Evolutionary conservation across 2,113 vertebrate genomes (phyloP), one percentile per base, ranked within the genome.

Genomic region (Emberiza fucata): DNA sequence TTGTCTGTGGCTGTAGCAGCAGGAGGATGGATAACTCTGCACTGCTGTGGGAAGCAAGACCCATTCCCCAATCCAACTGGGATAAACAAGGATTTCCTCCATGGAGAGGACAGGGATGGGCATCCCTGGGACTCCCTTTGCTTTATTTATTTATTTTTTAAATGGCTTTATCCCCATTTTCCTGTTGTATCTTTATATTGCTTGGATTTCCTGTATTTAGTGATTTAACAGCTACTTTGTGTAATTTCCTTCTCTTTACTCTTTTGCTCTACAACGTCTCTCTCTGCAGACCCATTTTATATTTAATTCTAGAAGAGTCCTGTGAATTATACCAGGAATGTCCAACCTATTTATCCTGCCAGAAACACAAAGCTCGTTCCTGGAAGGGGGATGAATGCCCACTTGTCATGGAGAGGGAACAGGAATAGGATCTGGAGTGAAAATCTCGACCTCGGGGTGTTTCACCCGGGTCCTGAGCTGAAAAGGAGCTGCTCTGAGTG

Each of bases 261-360:
- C 44, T 35, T 61, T 29, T 27, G 22, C 12, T 50, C 68, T 40
- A 6, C 22, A 7, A 3, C 5, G 11, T 11, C 0, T 68, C 15
- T 44, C 44, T 45, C 5, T 59, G 44, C 24, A 14, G n/a, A 59
- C 21, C 5, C 45, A 12, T 60, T 60, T n/a, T 15, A 22, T 27
- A 16, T 24, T 20, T 7, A 33, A 33, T 39, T 56, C 31, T 51
- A 5, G 2, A 51, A n/a, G 23, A 56, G 12, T 18, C 9, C 2
- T 4, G 9, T 11, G 19, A 24, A 51, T 47, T 40, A 4, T 0
- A 14, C 42, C 2, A 2, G 4, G 24, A 9, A 13, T 17, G 31
- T 6, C 59, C 81, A 12, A 18, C 14, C 64, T 15, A 6, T 25
- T 69, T 40, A 22, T 22, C 28, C 14, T 28, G n/a, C 8, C 44